phyloP scores from a whole-genome alignment of 2,888 invertebrate genomes.

The Drosophila anomalata region DNA sequence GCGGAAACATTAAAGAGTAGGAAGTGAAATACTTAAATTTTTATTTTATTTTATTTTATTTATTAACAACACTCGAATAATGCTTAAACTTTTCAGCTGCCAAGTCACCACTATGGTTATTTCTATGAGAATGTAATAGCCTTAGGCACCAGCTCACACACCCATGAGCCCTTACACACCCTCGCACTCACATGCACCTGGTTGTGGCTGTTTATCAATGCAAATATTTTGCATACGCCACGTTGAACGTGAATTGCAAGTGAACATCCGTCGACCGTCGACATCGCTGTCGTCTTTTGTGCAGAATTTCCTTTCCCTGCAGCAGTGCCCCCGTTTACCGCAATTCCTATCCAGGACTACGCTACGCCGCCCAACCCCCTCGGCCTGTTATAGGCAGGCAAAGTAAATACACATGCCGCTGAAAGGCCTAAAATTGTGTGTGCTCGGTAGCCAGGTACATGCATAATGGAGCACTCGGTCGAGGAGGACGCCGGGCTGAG shows the following conservation, averaged over 20 bases:
- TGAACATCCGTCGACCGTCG: slow-evolving; percentile 62
- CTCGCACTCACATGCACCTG: slow-evolving; percentile 14
- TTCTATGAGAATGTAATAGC: slow-evolving; percentile 32
- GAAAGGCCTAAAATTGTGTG: slow-evolving; percentile 69
- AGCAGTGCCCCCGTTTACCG: slow-evolving; percentile 32
- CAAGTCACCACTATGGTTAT: slow-evolving; percentile 33
- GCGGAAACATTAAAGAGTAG: background rate
- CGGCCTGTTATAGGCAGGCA: slow-evolving; percentile 16
- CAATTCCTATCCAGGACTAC: slow-evolving; percentile 1
- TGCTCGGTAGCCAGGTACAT: slow-evolving; percentile 42
- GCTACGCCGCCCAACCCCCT: background rate
- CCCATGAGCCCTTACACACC: slow-evolving; percentile 7
- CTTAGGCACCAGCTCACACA: slow-evolving; percentile 5
- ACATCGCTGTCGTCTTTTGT: slow-evolving; percentile 50
- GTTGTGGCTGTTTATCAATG: slow-evolving; percentile 74
- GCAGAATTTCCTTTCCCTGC: slow-evolving; percentile 37
- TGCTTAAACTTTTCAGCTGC: background rate
- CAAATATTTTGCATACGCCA: slow-evolving; percentile 77
- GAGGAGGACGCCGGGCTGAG: slow-evolving; percentile 36
- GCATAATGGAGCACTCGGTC: slow-evolving; percentile 66
- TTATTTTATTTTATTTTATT: background rate
- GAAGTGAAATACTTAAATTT: background rate
- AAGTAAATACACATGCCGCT: slow-evolving; percentile 63
- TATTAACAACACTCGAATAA: background rate
- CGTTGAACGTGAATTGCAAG: slow-evolving; percentile 74